phyloP scores from a whole-genome alignment of 30 jellyfish, hydroid and myxozoan species.

The Nemopilema nomurai region DNA sequence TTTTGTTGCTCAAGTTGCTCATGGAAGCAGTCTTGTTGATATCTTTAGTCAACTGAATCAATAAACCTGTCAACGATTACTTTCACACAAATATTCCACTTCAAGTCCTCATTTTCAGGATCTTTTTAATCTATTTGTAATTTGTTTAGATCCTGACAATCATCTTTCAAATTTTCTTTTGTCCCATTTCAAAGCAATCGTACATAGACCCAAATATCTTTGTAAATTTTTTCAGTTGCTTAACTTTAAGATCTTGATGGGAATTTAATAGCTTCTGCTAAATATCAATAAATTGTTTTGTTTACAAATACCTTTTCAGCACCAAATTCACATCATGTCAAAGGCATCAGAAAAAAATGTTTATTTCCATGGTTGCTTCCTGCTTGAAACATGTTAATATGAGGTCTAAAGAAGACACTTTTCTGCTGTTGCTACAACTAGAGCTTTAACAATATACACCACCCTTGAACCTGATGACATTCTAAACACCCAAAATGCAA shows the following conservation, averaged over 20 bases:
- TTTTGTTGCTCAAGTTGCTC: no score
- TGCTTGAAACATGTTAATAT: neutral
- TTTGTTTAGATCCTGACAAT: neutral
- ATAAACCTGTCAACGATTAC: no score
- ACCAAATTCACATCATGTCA: neutral
- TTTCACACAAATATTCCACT: neutral
- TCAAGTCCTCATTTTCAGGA: neutral
- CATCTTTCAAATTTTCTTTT: neutral
- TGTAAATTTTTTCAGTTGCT: neutral
- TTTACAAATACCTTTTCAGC: neutral
- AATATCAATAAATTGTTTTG: neutral
- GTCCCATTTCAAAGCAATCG: neutral
- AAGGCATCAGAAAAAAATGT: neutral
- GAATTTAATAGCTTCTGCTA: neutral
- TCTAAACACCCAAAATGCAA: neutral
- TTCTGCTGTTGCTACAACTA: neutral
- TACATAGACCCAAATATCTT: neutral
- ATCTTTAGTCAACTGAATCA: neutral
- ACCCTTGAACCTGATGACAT: neutral
- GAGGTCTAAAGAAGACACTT: neutral
- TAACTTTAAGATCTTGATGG: neutral
- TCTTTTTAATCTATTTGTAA: no score
- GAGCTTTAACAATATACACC: neutral
- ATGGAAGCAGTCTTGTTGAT: no score
- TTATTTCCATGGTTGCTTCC: conserved; percentile 1